Evolutionary conservation across 2,797 vertebrate genomes (phyloP).

Genomic region (Sarcophilus harrisii): DNA sequence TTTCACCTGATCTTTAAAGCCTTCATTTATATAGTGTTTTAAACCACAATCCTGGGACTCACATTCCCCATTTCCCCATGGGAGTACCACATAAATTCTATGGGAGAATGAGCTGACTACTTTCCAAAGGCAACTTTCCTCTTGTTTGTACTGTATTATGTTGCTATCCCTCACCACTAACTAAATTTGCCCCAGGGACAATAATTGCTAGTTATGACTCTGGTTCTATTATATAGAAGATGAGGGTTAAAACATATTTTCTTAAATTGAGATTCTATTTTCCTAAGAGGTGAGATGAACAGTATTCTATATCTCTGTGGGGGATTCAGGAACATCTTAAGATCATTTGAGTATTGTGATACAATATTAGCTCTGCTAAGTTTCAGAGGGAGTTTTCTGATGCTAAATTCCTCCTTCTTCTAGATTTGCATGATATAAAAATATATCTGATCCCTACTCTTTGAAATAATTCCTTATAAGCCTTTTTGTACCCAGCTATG

Average conservation of each 20-base stretch:
- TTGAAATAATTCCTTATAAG: conserved; percentile 26
- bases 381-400: neutral
- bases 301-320: neutral
- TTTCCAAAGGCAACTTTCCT: neutral
- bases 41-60: neutral
- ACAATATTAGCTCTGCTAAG: too few species aligned
- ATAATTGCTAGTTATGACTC: neutral
- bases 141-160: neutral
- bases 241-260: neutral
- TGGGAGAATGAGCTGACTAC: neutral
- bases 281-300: neutral
- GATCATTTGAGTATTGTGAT: neutral
- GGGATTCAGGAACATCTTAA: neutral
- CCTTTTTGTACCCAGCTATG: conserved; percentile 38
- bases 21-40: neutral
- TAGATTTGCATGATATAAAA: neutral
- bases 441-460: neutral
- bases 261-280: neutral
- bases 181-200: neutral
- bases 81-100: neutral
- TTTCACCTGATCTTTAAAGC: neutral
- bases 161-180: neutral
- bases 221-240: neutral
- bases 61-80: neutral
- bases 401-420: conserved; percentile 9